Evolutionary conservation across 2,113 vertebrate genomes (phyloP), one percentile per base, ranked within the genome.

Genomic region (Hoplias malabaricus): DNA sequence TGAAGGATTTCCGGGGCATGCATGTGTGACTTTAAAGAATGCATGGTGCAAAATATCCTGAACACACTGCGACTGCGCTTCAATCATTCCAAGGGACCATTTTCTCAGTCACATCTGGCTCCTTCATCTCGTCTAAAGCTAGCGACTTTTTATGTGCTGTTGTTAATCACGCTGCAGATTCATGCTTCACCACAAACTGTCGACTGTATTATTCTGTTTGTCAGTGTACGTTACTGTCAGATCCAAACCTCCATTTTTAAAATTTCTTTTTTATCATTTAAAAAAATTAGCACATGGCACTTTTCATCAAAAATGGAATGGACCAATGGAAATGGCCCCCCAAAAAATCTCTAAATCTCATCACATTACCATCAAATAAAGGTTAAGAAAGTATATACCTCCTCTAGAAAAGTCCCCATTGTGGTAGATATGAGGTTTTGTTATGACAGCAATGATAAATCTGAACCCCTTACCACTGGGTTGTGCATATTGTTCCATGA

Each of bases 1-100:
- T 5, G n/a, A 21, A 8, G 34, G 31, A n/a, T 25, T 21, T 14
- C 29, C 57, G 14, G 5, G 10, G 56, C 21, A 7, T 67, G 31
- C 73, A 53, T 54, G 61, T 36, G n/a, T 50, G 73, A 50, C 62
- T 50, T 16, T 12, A n/a, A 34, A 34, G 43, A 62, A 43, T 43
- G 23, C 33, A 19, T 6, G 23, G 50, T 57, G 48, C 36, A 10
- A 53, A 43, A 7, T 25, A 56, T 46, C 62, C 62, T 57, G 33
- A 59, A 66, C 34, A 19, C 48, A 53, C 12, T 57, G 48, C 21
- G 46, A 63, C 59, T 29, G 34, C 68, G 34, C 43, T 21, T 68
- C 54, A 68, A 19, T 77, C 75, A 19, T 73, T 68, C 61, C 69
- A 29, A 11, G 40, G 29, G 29, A 42, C 8, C 61, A 34, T 48